Conservation (phyloP, 2,113 vertebrate genomes). For the Anarhynchus alexandrinus region DNA sequence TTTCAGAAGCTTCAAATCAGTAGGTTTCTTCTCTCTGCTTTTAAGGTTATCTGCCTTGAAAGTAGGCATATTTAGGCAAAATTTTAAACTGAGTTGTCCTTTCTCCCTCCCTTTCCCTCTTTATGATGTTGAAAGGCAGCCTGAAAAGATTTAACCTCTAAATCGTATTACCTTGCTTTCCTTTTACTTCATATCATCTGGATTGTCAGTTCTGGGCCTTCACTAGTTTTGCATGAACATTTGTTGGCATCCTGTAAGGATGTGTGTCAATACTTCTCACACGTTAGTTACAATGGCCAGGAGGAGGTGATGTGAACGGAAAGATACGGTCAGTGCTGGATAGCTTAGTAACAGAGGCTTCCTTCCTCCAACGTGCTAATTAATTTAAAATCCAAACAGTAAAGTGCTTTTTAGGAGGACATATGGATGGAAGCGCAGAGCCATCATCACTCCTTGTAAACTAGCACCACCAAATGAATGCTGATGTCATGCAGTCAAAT, state of each 20-base stretch:
- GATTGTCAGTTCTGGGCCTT: background rate
- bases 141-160: background rate
- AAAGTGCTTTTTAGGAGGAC: background rate
- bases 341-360: background rate
- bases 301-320: background rate
- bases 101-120: background rate
- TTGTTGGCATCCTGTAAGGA: background rate
- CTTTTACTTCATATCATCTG: background rate
- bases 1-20: background rate
- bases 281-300: background rate
- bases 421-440: background rate
- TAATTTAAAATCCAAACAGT: background rate
- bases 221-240: background rate
- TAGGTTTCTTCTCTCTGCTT: background rate
- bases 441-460: background rate
- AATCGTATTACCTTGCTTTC: background rate
- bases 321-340: background rate
- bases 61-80: background rate
- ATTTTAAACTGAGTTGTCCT: background rate
- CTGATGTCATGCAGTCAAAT: background rate
- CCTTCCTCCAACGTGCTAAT: background rate
- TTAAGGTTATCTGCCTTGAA: background rate
- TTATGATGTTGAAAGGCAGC: background rate
- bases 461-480: background rate
- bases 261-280: background rate